Conservation (phyloP, 2,888 invertebrate genomes). For the Bursaphelenchus okinawaensis region DNA sequence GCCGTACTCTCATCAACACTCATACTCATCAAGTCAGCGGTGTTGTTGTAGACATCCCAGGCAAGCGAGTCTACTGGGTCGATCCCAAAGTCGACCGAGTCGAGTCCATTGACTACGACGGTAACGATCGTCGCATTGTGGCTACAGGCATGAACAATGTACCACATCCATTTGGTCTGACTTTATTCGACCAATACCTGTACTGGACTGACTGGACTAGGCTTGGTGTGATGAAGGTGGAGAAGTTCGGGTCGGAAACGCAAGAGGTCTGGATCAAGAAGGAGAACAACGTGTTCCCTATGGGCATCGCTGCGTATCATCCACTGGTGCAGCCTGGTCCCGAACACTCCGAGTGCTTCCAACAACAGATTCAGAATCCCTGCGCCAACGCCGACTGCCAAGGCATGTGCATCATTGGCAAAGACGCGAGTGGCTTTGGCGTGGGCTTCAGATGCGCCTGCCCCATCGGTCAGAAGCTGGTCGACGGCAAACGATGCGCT, state of each 20-base stretch:
- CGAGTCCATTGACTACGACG: constrained; percentile 87
- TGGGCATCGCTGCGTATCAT: constrained; percentile 57
- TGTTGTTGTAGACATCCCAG: constrained; percentile 63
- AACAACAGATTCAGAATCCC: constrained; percentile 51
- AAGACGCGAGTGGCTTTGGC: constrained; percentile 66
- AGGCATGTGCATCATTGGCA: constrained; percentile 84
- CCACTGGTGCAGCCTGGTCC: constrained; percentile 52
- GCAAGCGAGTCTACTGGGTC: constrained; percentile 87
- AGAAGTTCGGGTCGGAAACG: constrained; percentile 55
- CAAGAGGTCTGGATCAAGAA: constrained; percentile 48
- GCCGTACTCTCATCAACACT: constrained; percentile 77
- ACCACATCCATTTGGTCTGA: constrained; percentile 90
- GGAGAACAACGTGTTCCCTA: constrained; percentile 56
- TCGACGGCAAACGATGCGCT: constrained; percentile 52
- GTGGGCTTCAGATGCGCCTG: constrained; percentile 70
- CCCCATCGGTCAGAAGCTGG: constrained; percentile 71
- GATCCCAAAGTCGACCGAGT: constrained; percentile 90
- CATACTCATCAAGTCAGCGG: constrained; percentile 90
- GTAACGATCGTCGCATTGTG: constrained; percentile 63
- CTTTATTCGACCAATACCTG: constrained; percentile 80
- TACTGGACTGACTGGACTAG: constrained; percentile 92
- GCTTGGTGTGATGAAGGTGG: constrained; percentile 35
- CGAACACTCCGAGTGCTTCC: constrained; percentile 44
- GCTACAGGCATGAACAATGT: constrained; percentile 63
- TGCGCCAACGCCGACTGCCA: constrained; percentile 60